phyloP scores from a whole-genome alignment of 2,113 vertebrate genomes.

The Coracopsis vasa region DNA sequence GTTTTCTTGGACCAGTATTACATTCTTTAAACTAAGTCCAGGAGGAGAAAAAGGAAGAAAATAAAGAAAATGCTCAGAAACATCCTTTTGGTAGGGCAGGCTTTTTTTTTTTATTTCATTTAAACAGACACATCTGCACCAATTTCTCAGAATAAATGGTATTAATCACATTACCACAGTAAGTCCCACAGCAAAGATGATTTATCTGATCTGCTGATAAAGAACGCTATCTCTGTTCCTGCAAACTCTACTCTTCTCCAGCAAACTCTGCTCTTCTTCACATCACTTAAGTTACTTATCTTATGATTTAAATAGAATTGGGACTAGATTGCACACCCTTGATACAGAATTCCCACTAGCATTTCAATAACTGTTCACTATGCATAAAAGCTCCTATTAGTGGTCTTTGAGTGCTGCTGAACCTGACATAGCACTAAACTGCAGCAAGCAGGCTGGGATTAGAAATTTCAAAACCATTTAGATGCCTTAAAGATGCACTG shows the following conservation, averaged over 20 bases:
- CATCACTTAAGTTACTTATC: neutral
- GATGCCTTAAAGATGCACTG: neutral
- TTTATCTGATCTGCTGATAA: neutral
- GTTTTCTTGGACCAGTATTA: neutral
- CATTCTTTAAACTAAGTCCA: neutral
- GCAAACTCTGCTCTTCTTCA: neutral
- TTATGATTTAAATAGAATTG: neutral
- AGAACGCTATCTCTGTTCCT: neutral
- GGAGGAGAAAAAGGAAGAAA: neutral
- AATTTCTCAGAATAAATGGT: neutral
- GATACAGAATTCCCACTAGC: neutral
- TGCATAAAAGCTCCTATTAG: neutral
- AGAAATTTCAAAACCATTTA: constrained; percentile 48
- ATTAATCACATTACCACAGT: constrained; percentile 1
- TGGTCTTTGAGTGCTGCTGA: neutral
- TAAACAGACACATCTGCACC: neutral
- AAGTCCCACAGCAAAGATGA: neutral
- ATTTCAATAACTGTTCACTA: neutral
- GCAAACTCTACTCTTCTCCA: neutral
- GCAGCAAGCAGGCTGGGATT: constrained; percentile 21
- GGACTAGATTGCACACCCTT: neutral
- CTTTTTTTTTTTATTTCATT: neutral
- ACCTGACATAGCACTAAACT: neutral
- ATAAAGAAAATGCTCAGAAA: neutral
- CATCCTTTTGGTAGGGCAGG: neutral